Conservation (phyloP, 2,113 vertebrate genomes). For the Argyrosomus japonicus region DNA sequence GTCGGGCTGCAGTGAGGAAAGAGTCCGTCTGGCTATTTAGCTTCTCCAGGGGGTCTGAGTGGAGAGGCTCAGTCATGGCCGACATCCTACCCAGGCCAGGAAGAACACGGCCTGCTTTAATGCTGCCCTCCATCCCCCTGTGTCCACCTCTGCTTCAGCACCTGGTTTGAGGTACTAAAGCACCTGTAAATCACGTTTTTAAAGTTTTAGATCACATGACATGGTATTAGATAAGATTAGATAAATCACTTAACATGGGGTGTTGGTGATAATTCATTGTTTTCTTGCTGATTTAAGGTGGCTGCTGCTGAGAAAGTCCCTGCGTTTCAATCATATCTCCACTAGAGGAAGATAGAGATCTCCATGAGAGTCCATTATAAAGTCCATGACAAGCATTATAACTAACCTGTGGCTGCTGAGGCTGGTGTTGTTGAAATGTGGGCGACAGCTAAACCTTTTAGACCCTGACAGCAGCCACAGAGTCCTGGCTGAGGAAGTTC, state of each 20-base stretch:
- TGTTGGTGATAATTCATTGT: neutral
- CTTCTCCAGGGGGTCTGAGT: neutral
- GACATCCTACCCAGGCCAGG: neutral
- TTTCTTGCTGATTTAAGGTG: neutral
- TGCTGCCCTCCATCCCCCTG: constrained; percentile 20
- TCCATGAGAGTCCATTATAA: neutral
- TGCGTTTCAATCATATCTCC: neutral
- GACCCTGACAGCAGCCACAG: neutral
- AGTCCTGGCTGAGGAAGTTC: neutral
- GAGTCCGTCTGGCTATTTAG: constrained; percentile 31
- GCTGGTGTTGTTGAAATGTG: neutral
- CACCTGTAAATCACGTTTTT: neutral
- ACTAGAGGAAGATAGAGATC: constrained; percentile 1
- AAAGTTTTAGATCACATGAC: neutral
- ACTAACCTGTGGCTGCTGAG: neutral
- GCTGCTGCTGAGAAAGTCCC: neutral
- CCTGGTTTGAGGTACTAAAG: neutral
- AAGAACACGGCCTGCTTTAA: neutral
- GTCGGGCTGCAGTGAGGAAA: constrained; percentile 66
- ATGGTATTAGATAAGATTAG: neutral
- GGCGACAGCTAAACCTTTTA: neutral
- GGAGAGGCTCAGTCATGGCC: rapidly evolving
- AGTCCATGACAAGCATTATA: no score
- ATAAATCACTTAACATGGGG: no score
- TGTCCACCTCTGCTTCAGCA: neutral